Evolutionary conservation across 92 coral and sea anemone species (phyloP).

Genomic region (Pocillopora grandis): DNA sequence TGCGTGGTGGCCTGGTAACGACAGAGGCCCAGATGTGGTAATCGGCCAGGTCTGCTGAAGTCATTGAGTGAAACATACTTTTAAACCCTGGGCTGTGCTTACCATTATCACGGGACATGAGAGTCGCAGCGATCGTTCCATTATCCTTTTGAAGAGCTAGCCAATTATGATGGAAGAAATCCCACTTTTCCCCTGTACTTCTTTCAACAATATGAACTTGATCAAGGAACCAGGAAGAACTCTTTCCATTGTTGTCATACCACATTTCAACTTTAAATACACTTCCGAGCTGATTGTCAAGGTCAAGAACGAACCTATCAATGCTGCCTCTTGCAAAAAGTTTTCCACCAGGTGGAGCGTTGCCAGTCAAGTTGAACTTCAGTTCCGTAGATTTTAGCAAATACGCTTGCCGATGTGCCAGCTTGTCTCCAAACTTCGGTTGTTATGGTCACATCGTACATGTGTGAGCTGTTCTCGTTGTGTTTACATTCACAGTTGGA

Average conservation of each 20-base stretch:
- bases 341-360: slow-evolving; percentile 50
- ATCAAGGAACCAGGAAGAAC: slow-evolving; percentile 78
- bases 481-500: slow-evolving; percentile 1
- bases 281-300: slow-evolving; percentile 61
- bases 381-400: slow-evolving; percentile 66
- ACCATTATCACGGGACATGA: slow-evolving; percentile 50
- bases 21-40: slow-evolving; percentile 84
- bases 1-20: slow-evolving; percentile 75
- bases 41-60: slow-evolving; percentile 68
- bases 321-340: slow-evolving; percentile 82
- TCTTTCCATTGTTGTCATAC: slow-evolving; percentile 76
- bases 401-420: slow-evolving; percentile 78
- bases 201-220: slow-evolving; percentile 56
- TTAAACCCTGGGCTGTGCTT: slow-evolving; percentile 72
- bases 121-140: slow-evolving; percentile 55
- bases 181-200: slow-evolving; percentile 44
- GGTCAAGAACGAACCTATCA: slow-evolving; percentile 53
- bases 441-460: slow-evolving; percentile 61
- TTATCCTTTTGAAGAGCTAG: slow-evolving; percentile 72
- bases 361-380: slow-evolving; percentile 69
- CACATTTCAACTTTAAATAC: slow-evolving; percentile 63
- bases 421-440: slow-evolving; percentile 84
- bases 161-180: slow-evolving; percentile 75
- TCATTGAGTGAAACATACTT: slow-evolving; percentile 58
- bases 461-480: slow-evolving; percentile 30